Evolutionary conservation across 2,888 invertebrate genomes (phyloP).

Genomic region (Sphinx pinastri): DNA sequence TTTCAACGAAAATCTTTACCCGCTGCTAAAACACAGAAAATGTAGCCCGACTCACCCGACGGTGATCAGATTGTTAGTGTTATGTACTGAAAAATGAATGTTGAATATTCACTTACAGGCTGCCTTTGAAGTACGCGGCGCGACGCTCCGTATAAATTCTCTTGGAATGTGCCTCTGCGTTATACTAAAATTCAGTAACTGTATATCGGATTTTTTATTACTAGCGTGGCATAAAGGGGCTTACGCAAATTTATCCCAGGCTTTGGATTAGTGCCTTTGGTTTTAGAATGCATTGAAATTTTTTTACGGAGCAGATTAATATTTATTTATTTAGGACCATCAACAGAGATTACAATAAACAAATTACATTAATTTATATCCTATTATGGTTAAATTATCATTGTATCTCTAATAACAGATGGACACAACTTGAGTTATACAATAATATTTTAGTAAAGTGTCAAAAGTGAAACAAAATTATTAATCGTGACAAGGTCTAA

Average conservation of each 20-base stretch:
- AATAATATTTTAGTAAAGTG: too few relatives aligned
- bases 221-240: neutral
- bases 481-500: too few relatives aligned
- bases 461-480: too few relatives aligned
- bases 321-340: too few relatives aligned
- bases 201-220: constrained; percentile 9
- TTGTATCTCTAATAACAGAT: too few relatives aligned
- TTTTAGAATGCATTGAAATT: too few relatives aligned
- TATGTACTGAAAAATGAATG: constrained; percentile 24
- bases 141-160: constrained; percentile 12
- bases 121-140: constrained; percentile 20
- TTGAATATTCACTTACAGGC: constrained; percentile 22
- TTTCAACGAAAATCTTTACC: neutral
- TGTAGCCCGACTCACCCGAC: neutral
- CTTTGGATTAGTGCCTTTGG: too few relatives aligned
- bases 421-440: too few relatives aligned
- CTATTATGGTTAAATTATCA: too few relatives aligned
- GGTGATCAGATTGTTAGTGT: constrained; percentile 21
- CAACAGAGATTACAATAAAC: too few relatives aligned
- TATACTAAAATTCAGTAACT: constrained; percentile 7
- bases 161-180: constrained; percentile 5
- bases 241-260: neutral
- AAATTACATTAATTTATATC: too few relatives aligned
- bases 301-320: too few relatives aligned
- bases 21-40: constrained; percentile 2